Conservation (phyloP, 2,888 invertebrate genomes). For the Rhorus exstirpatorius region DNA sequence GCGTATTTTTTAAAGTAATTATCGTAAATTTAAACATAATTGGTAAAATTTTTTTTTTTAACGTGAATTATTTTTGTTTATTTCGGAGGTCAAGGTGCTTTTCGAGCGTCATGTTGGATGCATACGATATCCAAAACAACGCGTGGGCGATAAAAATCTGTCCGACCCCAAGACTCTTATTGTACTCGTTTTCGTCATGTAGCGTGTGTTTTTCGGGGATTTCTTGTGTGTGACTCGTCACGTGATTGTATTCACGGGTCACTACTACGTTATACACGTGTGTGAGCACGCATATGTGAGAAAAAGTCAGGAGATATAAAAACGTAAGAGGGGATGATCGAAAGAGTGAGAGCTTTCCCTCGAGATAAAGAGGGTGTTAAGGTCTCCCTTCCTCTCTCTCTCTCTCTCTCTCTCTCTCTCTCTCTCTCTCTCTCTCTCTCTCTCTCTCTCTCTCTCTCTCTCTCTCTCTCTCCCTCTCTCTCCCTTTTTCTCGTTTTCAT, state of each 20-base stretch:
- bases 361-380: constrained; percentile 82
- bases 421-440: constrained; percentile 32
- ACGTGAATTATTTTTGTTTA: too few species aligned
- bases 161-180: constrained; percentile 20
- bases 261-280: too few species aligned
- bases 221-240: constrained; percentile 48
- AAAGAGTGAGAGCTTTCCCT: constrained; percentile 77
- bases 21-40: too few species aligned
- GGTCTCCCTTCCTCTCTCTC: constrained; percentile 58
- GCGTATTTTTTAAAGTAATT: too few species aligned
- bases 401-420: not conserved
- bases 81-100: constrained; percentile 24
- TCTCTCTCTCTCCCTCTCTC: constrained; percentile 35
- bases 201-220: constrained; percentile 21
- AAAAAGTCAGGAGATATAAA: constrained; percentile 54
- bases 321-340: constrained; percentile 71
- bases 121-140: constrained; percentile 44
- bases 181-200: constrained; percentile 17
- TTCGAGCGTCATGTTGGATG: not conserved
- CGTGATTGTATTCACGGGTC: constrained; percentile 37
- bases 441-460: constrained; percentile 23
- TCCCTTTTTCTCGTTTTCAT: constrained; percentile 6
- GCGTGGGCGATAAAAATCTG: constrained; percentile 53
- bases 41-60: too few species aligned
- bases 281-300: constrained; percentile 12